phyloP scores from a whole-genome alignment of 2,888 invertebrate genomes.

The Zonitis immaculata region DNA sequence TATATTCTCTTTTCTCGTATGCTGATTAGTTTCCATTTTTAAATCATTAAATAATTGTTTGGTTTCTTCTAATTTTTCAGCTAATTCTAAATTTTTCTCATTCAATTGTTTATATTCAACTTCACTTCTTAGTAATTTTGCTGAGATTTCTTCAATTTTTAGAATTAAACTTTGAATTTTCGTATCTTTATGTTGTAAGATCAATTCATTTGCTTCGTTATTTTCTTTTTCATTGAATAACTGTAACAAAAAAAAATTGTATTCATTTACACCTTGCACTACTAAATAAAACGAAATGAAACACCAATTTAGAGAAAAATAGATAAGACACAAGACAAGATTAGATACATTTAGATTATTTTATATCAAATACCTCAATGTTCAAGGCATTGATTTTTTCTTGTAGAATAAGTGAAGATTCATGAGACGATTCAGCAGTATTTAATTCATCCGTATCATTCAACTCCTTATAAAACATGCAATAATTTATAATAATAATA shows the following conservation, averaged over 20 bases:
- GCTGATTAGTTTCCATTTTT: conserved; percentile 22
- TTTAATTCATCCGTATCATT: conserved; percentile 30
- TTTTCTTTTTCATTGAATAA: conserved; percentile 30
- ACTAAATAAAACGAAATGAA: conserved; percentile 1
- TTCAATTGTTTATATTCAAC: conserved; percentile 8
- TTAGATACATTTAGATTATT: too few relatives aligned
- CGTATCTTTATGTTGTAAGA: conserved; percentile 34
- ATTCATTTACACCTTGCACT: background rate
- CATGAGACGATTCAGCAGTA: conserved; percentile 22
- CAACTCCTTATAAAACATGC: conserved; percentile 21
- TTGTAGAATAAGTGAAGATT: conserved; percentile 18
- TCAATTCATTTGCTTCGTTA: conserved; percentile 31
- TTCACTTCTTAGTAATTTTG: conserved; percentile 13
- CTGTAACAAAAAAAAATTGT: conserved; percentile 22
- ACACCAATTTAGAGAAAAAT: conserved; percentile 7
- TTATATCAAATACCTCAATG: conserved; percentile 26
- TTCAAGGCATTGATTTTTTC: conserved; percentile 29
- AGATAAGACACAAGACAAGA: background rate
- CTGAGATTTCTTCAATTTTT: conserved; percentile 27
- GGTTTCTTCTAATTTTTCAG: conserved; percentile 25
- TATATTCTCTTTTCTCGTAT: conserved; percentile 25
- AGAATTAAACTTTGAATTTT: conserved; percentile 26
- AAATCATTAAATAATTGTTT: conserved; percentile 27
- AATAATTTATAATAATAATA: background rate
- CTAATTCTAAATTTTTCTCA: conserved; percentile 21